Base-by-base conservation (phyloP, 2,888 invertebrate genomes). In the Plebejus argus region DNA sequence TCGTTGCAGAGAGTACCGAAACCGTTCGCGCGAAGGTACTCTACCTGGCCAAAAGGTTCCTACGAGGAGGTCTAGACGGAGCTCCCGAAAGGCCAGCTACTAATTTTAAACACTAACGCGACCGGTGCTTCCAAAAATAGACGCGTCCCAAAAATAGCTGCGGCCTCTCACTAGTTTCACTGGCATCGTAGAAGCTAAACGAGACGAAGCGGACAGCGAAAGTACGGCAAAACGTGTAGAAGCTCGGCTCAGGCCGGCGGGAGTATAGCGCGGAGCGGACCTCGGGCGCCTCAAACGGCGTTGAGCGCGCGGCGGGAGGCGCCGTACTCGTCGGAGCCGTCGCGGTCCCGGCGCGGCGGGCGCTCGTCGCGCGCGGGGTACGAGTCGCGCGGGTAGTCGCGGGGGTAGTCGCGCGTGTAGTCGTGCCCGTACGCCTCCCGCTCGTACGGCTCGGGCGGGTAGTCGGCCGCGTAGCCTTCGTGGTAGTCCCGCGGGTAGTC, bases 281-380 rank as follows among this genome's bases (percentile, higher is more conserved):
- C 76, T 20, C 66, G 76, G 71, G 72, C 76, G 87, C 87, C 90
- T 95, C 96, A 97, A 91, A 97, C 96, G 89, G 96, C 96, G 92
- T 96, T 96, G 85, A 96, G 95, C 84, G 96, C 96, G 86, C 96
- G 95, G 80, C 96, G 95, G 84, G 96, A 95, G 70, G 96, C 94
- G 80, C 95, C 95, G 89, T 96, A 95, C 84, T 95, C 95, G 84
- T 95, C 95, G 79, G 92, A 89, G 78, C 90, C 88, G 78, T 90
- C 91, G 70, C 91, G 89, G 77, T 92, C 88, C 85, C 94, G 79
- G 84, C 91, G 84, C 87, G 85, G 85, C 86, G 86, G 90, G 45
- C 92, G 91, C 83, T 95, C 86, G 84, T 91, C 94, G 77, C 93
- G 91, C 81, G 85, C 84, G 81, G 86, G 85, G 92, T 82, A 95